Evolutionary conservation across 2,113 vertebrate species (phyloP), one percentile per base, ranked within the genome.

Genomic region (Labeo catla): DNA sequence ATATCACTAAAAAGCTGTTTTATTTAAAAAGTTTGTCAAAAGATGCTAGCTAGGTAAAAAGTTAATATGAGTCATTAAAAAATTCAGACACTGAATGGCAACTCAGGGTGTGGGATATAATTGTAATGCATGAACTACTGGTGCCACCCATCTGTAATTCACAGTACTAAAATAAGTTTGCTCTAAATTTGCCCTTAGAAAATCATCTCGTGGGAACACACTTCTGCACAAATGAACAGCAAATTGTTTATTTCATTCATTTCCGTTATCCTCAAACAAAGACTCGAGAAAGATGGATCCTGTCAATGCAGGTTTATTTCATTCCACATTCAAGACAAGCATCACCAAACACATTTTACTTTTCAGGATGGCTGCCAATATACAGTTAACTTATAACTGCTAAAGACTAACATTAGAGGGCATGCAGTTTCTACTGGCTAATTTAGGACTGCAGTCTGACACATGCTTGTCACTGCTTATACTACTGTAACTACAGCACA

Each of bases 401-500:
- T 68, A 68, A 59, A 72, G 19, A 39, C 80, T 61, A 72, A 80
- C 61, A 74, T 34, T 54, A 83, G 45, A 74, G 23, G 74, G 72
- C 90, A 89, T 88, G 88, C 88, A 81, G 57, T n/a, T 54, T 70
- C 23, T 84, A 66, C 39, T 59, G 65, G 15, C 86, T 80, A 39
- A 45, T 81, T 74, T 43, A 36, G 68, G n/a, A 61, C 34, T 84
- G 68, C 81, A 84, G 70, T 19, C 8, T 57, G 79, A 76, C 70
- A 43, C 85, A 88, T 87, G 82, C 87, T 68, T 10, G 21, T 63
- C 74, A 47, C 87, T 65, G 77, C 66, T 86, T n/a, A 21, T 34
- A 70, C 61, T 70, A 36, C 63, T 66, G 63, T 82, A 11, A 70
- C 84, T 81, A 81, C 65, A 47, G 77, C 77, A 81, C 36, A 59